A percentile compares a stretch with the other conserved stretches of the same genome.
phyloP scores from a whole-genome alignment of 1,140 invertebrate genomes.

The Phthorimaea operculella region DNA sequence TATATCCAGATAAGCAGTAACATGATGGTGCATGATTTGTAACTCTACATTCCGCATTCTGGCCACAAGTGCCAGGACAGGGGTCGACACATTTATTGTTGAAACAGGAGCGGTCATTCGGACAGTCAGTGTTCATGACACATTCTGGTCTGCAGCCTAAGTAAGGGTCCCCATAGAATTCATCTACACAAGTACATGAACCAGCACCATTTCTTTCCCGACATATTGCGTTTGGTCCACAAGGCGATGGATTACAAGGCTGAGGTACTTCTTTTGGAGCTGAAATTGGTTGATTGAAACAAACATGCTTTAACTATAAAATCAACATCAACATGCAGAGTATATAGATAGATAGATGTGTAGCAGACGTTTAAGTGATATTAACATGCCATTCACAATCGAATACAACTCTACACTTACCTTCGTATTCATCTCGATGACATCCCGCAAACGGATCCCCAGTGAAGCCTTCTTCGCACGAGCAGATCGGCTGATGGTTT shows the following conservation, averaged over 20 bases:
- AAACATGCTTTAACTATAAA: conserved; percentile 23
- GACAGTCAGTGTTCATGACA: conserved; percentile 83
- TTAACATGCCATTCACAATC: conserved; percentile 16
- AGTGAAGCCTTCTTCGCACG: conserved; percentile 78
- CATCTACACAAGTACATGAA: conserved; percentile 81
- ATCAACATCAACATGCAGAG: conserved; percentile 23
- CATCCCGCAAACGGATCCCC: conserved; percentile 87
- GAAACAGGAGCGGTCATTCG: conserved; percentile 78
- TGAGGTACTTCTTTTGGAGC: conserved; percentile 55
- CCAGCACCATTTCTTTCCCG: conserved; percentile 80
- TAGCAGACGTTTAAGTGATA: neutral
- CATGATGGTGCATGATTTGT: conserved; percentile 86
- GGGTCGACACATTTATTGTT: conserved; percentile 86
- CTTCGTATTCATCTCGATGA: conserved; percentile 71
- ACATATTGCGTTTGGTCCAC: conserved; percentile 84
- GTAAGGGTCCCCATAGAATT: conserved; percentile 87
- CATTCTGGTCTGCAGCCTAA: conserved; percentile 83
- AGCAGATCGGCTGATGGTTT: conserved; percentile 82
- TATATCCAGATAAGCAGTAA: conserved; percentile 78
- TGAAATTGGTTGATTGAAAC: conserved; percentile 43
- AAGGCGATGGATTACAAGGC: conserved; percentile 85
- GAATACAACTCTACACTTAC: conserved; percentile 61
- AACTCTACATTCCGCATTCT: conserved; percentile 85
- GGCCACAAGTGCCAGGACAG: conserved; percentile 81
- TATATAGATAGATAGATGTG: conserved; percentile 6